phyloP scores from a whole-genome alignment of 1,140 invertebrate species.

The Rhopalosiphum padi region DNA sequence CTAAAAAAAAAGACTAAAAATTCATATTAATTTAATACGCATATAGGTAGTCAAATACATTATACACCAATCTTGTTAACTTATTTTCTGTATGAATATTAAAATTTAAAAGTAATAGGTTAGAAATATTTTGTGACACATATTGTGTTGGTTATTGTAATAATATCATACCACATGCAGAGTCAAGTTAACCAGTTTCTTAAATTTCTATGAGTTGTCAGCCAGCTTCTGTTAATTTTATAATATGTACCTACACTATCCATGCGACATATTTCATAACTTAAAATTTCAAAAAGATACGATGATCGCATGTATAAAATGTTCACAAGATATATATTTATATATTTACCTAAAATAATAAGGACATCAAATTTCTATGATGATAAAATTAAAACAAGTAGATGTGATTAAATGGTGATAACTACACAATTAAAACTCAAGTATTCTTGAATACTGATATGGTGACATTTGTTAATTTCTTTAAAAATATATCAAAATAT shows the following conservation, averaged over 20 bases:
- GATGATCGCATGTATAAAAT: not conserved
- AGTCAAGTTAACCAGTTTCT: slow-evolving; percentile 18
- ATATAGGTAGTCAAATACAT: too few species aligned
- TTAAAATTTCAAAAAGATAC: not conserved
- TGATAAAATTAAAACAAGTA: too few species aligned
- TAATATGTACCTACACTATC: not conserved
- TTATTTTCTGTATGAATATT: not conserved
- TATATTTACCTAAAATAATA: not conserved
- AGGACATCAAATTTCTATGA: not conserved
- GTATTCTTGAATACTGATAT: too few species aligned
- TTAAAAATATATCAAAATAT: not conserved
- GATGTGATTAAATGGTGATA: too few species aligned
- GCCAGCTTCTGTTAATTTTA: not conserved
- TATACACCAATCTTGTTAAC: not conserved
- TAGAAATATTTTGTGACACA: not conserved
- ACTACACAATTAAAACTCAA: too few species aligned
- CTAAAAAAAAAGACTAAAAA: not conserved
- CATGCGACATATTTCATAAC: not conserved
- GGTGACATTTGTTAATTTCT: not conserved
- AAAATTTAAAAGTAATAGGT: not conserved
- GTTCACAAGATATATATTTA: not conserved
- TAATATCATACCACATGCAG: not conserved
- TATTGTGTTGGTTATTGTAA: not conserved
- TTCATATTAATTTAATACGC: too few species aligned
- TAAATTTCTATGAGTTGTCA: not conserved